phyloP scores from a whole-genome alignment of 2,797 vertebrate species.

The Macropus fuliginosus region DNA sequence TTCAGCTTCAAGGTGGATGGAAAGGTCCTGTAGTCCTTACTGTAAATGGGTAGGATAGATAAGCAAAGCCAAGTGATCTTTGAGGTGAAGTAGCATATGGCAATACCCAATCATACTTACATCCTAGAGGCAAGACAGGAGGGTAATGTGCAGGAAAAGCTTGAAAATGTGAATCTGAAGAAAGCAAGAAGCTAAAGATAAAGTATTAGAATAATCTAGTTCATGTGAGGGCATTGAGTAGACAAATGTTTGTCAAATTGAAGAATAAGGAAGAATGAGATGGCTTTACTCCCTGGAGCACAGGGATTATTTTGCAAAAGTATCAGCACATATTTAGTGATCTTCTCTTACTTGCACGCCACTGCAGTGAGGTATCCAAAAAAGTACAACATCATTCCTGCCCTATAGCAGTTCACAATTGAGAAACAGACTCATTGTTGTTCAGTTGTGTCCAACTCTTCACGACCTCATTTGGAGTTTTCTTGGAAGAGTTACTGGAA shows the following conservation, averaged over 20 bases:
- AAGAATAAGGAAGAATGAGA: background rate
- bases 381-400: background rate
- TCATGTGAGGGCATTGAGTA: background rate
- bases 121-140: background rate
- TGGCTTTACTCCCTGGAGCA: too few relatives aligned
- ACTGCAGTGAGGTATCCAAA: background rate
- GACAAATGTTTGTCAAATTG: background rate
- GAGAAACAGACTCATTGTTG: background rate
- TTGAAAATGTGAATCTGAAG: background rate
- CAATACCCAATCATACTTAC: background rate
- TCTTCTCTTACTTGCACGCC: too few relatives aligned
- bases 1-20: background rate
- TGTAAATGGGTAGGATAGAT: background rate
- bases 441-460: background rate
- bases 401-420: background rate
- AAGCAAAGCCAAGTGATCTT: background rate
- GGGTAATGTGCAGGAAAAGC: background rate
- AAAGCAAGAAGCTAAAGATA: background rate
- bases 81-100: background rate
- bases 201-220: background rate
- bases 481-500: background rate
- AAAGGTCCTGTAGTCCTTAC: background rate
- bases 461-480: too few relatives aligned
- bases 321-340: background rate
- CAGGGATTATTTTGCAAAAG: background rate